A percentile compares a stretch with the other conserved stretches of the same genome.
These are phyloP conservation scores for Meda fulgida DNA, from an alignment of 2,797 vertebrate genomes.

Conservation along the genomic window DNA sequence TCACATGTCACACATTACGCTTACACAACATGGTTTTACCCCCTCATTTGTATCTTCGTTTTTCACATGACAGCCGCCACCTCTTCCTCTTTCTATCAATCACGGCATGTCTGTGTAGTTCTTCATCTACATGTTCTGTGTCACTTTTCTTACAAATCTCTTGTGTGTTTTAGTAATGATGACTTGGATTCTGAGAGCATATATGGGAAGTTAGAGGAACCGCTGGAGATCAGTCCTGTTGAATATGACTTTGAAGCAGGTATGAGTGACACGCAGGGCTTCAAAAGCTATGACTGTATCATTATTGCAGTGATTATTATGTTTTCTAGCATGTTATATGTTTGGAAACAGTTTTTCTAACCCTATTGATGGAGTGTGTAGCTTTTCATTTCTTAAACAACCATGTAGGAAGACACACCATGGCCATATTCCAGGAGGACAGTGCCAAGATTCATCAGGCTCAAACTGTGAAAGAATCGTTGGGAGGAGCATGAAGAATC, in stretches of 20 bases:
- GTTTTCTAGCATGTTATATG: too few relatives aligned
- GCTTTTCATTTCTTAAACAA: too few relatives aligned
- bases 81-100: slow-evolving; percentile 62
- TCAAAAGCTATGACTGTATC: too few relatives aligned
- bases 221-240: slow-evolving; percentile 84
- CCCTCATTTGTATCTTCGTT: neutral
- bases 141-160: neutral
- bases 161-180: slow-evolving; percentile 79
- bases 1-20: neutral
- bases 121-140: neutral
- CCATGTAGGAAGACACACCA: too few relatives aligned
- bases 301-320: too few relatives aligned
- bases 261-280: slow-evolving; percentile 47
- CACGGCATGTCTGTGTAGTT: neutral
- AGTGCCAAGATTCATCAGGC: too few relatives aligned
- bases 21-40: neutral
- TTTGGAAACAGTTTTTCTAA: too few relatives aligned
- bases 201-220: slow-evolving; percentile 89
- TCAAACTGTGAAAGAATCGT: too few relatives aligned
- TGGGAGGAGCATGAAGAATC: too few relatives aligned
- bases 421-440: too few relatives aligned
- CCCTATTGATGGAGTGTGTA: too few relatives aligned
- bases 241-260: slow-evolving; percentile 80
- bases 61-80: slow-evolving; percentile 10
- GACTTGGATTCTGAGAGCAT: slow-evolving; percentile 90